Base-by-base conservation (phyloP, 2,888 invertebrate species). In the Hirtodrosophila histrioides region DNA sequence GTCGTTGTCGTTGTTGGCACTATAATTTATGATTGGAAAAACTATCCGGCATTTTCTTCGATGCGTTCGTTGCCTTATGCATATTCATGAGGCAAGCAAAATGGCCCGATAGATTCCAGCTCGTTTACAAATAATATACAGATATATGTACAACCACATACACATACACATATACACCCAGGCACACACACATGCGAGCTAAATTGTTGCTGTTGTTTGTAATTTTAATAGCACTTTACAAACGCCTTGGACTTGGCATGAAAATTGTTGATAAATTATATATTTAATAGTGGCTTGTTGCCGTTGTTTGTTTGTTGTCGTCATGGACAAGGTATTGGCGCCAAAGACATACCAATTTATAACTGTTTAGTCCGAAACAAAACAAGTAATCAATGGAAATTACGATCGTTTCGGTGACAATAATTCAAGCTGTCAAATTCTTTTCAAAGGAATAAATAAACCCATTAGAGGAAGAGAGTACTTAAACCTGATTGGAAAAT, bases 211-310 rank as follows among this genome's bases (percentile, higher is more conserved):
- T 17, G 17, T 17, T 65, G 63, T 73, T 61, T 69, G 75, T 65
- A 78, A 84, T 78, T 78, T 86, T 84, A 85, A 86, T 85, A 81
- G 84, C 85, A 81, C 82, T 81, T 71, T 78, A 78, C 75, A 75
- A 84, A 84, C 79, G 85, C 87, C 87, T 85, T 87, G 78, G 82
- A 86, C 87, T 87, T 82, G 87, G 63, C 79, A 78, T 69, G 87
- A 69, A 81, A 87, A 82, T 82, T 82, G 82, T 85, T 86, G 66
- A 86, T 84, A 81, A 81, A 81, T 86, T 86, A 86, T 86, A 68
- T 78, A 69, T 76, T 65, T 72, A 65, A 78, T 84, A 71, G 68
- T 68, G 58, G 51, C 40, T 61, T 43, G 55, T 53, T 33, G 41
- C 53, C 35, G 46, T 12, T 31, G 23, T 39, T 8, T 11, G 48